phyloP scores from a whole-genome alignment of 2,113 vertebrate genomes.

The Ctenomys sociabilis region DNA sequence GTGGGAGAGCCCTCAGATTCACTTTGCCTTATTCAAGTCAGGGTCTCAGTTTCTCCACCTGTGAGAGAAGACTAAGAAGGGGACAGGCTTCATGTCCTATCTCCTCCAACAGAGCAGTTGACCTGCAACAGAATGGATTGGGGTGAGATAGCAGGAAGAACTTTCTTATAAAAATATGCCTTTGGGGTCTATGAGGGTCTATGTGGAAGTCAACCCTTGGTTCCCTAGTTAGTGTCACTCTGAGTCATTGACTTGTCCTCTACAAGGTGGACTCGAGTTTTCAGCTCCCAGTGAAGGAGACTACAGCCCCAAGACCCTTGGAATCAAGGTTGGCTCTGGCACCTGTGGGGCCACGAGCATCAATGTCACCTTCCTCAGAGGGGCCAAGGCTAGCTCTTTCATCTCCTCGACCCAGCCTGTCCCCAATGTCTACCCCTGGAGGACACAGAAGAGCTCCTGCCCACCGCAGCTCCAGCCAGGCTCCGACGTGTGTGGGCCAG shows the following conservation, averaged over 20 bases:
- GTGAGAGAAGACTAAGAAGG: background rate
- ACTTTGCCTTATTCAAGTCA: background rate
- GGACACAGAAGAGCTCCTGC: constrained; percentile 56
- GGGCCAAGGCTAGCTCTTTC: constrained; percentile 32
- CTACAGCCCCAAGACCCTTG: background rate
- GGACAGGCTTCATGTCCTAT: background rate
- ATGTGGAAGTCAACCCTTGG: background rate
- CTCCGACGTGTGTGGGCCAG: constrained; percentile 62
- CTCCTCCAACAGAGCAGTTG: constrained; percentile 20
- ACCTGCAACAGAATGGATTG: background rate
- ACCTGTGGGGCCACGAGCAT: constrained; percentile 39
- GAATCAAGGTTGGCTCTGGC: constrained; percentile 63
- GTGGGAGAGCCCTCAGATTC: background rate
- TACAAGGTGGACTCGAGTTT: constrained; percentile 67
- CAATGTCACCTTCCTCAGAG: constrained; percentile 42
- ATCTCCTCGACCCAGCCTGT: constrained; percentile 55
- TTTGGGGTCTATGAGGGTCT: background rate
- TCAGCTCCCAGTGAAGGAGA: constrained; percentile 56
- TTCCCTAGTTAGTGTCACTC: background rate
- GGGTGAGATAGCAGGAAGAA: background rate
- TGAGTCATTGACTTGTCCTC: constrained; percentile 65
- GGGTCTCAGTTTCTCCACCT: background rate
- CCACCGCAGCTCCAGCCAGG: background rate
- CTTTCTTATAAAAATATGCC: constrained; percentile 4
- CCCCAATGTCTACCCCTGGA: constrained; percentile 22